Evolutionary conservation across 1,140 invertebrate genomes (phyloP).

Genomic region (Penaeus indicus): DNA sequence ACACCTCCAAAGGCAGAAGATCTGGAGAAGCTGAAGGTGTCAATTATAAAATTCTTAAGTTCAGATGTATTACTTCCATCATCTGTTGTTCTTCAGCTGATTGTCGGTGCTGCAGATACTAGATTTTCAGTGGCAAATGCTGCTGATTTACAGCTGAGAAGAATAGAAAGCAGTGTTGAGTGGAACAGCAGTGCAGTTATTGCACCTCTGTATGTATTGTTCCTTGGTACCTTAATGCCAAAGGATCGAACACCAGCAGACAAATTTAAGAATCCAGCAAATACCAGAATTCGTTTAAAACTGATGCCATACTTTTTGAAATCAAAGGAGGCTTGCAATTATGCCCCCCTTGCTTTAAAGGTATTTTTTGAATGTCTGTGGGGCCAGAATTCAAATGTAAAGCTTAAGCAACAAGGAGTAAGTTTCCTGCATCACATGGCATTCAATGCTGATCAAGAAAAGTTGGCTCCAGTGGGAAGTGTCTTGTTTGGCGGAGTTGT

Average conservation of each 20-base stretch:
- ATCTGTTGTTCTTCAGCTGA: slow-evolving; percentile 82
- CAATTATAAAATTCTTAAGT: slow-evolving; percentile 85
- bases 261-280: slow-evolving; percentile 80
- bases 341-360: slow-evolving; percentile 83
- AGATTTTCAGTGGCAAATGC: slow-evolving; percentile 84
- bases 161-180: slow-evolving; percentile 78
- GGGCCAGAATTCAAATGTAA: slow-evolving; percentile 84
- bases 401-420: slow-evolving; percentile 84
- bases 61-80: slow-evolving; percentile 82
- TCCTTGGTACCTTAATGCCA: slow-evolving; percentile 79
- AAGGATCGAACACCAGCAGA: slow-evolving; percentile 74
- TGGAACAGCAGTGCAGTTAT: slow-evolving; percentile 80
- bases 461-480: slow-evolving; percentile 64
- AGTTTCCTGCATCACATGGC: slow-evolving; percentile 84
- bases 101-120: slow-evolving; percentile 89
- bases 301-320: slow-evolving; percentile 86
- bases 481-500: slow-evolving; percentile 66
- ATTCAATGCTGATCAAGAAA: slow-evolving; percentile 62
- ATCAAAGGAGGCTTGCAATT: slow-evolving; percentile 81
- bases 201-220: slow-evolving; percentile 82
- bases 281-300: slow-evolving; percentile 86
- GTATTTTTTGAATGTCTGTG: slow-evolving; percentile 90
- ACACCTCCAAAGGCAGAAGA: slow-evolving; percentile 83
- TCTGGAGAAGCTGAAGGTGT: slow-evolving; percentile 85
- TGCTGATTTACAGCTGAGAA: slow-evolving; percentile 82